Percentiles rank a stretch among this genome's conserved stretches.
These are phyloP conservation scores for Chlorospingus semifuscus DNA, from an alignment of 2,797 vertebrate genomes.

Conservation along the genomic window DNA sequence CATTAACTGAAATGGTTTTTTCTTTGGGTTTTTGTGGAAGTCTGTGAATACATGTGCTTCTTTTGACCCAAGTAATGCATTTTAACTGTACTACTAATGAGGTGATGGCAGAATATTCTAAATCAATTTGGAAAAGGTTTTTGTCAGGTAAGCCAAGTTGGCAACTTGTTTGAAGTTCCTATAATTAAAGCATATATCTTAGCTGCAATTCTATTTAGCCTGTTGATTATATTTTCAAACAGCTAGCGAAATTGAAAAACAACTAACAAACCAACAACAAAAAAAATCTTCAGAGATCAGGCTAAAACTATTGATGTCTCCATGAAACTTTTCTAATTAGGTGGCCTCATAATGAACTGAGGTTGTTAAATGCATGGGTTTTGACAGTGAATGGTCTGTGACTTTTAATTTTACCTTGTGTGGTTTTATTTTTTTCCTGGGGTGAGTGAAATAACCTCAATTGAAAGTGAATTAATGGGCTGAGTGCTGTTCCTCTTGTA, in stretches of 20 bases:
- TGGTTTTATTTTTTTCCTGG: background rate
- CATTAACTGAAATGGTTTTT: constrained; percentile 28
- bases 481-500: background rate
- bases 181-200: constrained; percentile 47
- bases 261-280: background rate
- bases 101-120: background rate
- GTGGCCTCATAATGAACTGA: background rate
- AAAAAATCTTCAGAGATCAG: background rate
- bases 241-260: background rate
- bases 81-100: constrained; percentile 7
- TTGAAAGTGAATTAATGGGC: background rate
- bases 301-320: background rate
- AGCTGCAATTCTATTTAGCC: constrained; percentile 28
- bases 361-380: background rate
- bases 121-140: constrained; percentile 10
- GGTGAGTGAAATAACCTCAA: background rate
- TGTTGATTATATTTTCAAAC: constrained; percentile 24
- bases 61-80: background rate
- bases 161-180: constrained; percentile 3
- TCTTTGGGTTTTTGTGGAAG: background rate
- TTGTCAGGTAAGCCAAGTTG: constrained; percentile 4
- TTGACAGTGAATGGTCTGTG: background rate
- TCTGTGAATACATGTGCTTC: background rate
- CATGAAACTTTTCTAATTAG: constrained; percentile 9
- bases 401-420: background rate